phyloP scores from a whole-genome alignment of 2,888 invertebrate species.

The Chrysodeixis includens region DNA sequence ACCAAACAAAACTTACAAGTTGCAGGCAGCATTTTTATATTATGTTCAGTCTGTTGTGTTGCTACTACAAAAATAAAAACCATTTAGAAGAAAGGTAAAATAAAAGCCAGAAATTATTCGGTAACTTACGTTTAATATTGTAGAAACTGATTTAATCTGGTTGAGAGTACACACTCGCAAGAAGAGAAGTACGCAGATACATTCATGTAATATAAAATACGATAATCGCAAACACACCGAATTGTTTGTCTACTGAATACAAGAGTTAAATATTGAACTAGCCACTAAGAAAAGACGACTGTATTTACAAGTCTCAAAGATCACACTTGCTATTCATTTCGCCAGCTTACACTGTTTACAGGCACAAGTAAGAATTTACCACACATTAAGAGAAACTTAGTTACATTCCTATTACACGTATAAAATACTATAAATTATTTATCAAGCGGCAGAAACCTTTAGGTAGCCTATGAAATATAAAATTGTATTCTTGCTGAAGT shows the following conservation, averaged over 20 bases:
- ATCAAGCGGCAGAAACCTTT: neutral
- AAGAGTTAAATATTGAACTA: neutral
- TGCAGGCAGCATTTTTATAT: too few species aligned
- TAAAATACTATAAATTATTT: constrained; percentile 4
- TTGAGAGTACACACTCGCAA: constrained; percentile 37
- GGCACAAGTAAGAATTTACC: neutral
- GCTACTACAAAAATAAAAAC: neutral
- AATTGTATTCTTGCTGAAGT: neutral
- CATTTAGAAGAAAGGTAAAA: constrained; percentile 15
- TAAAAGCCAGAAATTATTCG: constrained; percentile 44
- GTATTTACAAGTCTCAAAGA: constrained; percentile 2
- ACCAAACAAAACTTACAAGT: too few species aligned
- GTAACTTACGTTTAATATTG: constrained; percentile 60
- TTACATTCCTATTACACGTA: neutral
- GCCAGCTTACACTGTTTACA: neutral
- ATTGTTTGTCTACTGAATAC: neutral
- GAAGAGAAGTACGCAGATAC: constrained; percentile 35
- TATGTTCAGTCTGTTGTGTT: neutral
- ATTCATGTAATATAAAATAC: constrained; percentile 21
- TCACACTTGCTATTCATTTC: neutral
- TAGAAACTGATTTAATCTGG: constrained; percentile 54
- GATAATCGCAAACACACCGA: constrained; percentile 1
- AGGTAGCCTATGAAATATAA: neutral
- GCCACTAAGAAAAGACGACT: neutral
- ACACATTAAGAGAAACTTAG: neutral